These are phyloP conservation scores for Pseudochromis fuscus DNA, from an alignment of 2,797 vertebrate genomes.

Conservation along the genomic window DNA sequence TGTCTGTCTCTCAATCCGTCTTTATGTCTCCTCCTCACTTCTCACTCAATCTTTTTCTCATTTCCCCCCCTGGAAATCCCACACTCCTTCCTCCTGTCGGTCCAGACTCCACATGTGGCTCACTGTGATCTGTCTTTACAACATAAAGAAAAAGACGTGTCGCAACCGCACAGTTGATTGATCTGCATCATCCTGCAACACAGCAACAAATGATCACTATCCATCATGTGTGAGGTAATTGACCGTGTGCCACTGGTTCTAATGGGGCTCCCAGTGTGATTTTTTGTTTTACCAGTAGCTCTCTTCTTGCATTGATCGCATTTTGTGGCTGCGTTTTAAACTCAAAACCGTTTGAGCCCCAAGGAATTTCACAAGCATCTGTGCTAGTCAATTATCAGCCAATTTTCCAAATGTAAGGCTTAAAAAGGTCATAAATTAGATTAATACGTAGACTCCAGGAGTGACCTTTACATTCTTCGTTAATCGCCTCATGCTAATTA, in stretches of 20 bases:
- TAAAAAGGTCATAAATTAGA: constrained; percentile 63
- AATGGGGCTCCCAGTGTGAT: neutral
- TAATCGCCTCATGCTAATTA: constrained; percentile 49
- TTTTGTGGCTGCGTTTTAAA: neutral
- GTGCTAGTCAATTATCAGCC: constrained; percentile 43
- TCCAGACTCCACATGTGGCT: constrained; percentile 19
- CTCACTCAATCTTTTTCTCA: constrained; percentile 49
- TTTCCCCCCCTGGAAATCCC: constrained; percentile 49
- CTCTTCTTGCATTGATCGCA: constrained; percentile 11
- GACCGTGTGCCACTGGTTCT: constrained; percentile 1
- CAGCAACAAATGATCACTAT: constrained; percentile 15
- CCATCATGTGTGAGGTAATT: constrained; percentile 4
- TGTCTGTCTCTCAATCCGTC: constrained; percentile 55
- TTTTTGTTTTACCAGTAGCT: neutral
- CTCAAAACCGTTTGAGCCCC: constrained; percentile 1
- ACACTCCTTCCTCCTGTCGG: constrained; percentile 8
- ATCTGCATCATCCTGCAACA: constrained; percentile 14
- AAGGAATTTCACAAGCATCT: constrained; percentile 35
- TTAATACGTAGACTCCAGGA: constrained; percentile 37
- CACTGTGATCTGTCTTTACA: constrained; percentile 44
- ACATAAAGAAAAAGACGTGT: constrained; percentile 20
- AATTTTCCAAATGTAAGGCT: constrained; percentile 31
- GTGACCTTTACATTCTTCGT: constrained; percentile 59
- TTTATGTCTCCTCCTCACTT: constrained; percentile 41
- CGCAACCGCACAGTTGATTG: constrained; percentile 17